Evolutionary conservation across 2,888 invertebrate genomes (phyloP).

Genomic region (Lobophora halterata): DNA sequence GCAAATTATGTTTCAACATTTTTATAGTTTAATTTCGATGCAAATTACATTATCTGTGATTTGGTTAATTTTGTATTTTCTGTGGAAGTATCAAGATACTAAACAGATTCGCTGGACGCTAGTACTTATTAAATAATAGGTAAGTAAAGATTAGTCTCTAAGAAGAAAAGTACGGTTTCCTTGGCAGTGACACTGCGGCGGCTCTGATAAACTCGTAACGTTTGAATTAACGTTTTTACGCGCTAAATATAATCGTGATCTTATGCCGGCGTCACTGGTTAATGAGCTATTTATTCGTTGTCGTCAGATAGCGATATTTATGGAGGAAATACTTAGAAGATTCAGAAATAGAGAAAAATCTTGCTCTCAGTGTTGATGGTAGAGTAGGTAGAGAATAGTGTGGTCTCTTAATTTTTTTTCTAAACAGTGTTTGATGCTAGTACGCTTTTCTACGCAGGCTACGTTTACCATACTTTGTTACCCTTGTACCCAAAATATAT

Average conservation of each 20-base stretch:
- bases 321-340: conserved; percentile 10
- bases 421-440: too few relatives aligned
- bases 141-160: conserved; percentile 28
- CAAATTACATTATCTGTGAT: too few relatives aligned
- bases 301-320: conserved; percentile 17
- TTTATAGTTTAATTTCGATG: too few relatives aligned
- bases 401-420: too few relatives aligned
- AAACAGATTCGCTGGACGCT: not conserved
- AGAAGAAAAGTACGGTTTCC: conserved; percentile 29
- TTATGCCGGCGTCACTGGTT: conserved; percentile 21
- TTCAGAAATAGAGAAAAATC: conserved; percentile 1
- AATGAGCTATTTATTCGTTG: conserved; percentile 27
- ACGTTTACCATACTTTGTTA: too few relatives aligned
- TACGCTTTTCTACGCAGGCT: too few relatives aligned
- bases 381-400: too few relatives aligned
- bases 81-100: not conserved
- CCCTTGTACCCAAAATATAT: conserved; percentile 1
- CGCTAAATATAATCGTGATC: conserved; percentile 32
- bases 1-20: too few relatives aligned
- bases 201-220: conserved; percentile 36
- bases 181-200: conserved; percentile 42
- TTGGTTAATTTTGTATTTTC: too few relatives aligned
- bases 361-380: too few relatives aligned
- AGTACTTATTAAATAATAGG: conserved; percentile 24
- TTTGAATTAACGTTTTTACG: conserved; percentile 34